A percentile compares a stretch with the other conserved stretches of the same genome.
phyloP scores from a whole-genome alignment of 2,113 vertebrate genomes.

The Actinemys pallida region DNA sequence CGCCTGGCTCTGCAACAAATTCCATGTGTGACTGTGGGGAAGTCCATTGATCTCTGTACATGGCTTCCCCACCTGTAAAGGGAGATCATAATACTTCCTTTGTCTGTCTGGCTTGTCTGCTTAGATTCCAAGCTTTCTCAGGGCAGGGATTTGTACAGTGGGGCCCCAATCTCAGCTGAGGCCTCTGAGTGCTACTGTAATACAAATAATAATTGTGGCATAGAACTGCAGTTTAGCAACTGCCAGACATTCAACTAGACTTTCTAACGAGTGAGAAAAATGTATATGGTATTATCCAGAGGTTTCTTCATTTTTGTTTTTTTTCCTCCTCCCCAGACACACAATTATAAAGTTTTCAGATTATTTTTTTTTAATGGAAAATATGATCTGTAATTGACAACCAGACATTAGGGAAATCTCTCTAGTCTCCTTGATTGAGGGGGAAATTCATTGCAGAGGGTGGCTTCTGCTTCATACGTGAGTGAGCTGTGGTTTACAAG shows the following conservation, averaged over 20 bases:
- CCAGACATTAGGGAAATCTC: conserved; percentile 14
- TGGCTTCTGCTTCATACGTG: background rate
- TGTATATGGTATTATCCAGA: conserved; percentile 37
- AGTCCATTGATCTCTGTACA: conserved; percentile 29
- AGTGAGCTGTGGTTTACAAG: background rate
- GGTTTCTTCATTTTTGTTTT: conserved; percentile 53
- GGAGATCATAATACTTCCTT: background rate
- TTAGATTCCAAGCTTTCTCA: conserved; percentile 26
- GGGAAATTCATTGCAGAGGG: background rate
- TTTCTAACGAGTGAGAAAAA: conserved; percentile 15
- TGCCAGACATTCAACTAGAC: background rate
- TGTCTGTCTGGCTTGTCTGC: background rate
- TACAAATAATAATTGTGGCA: conserved; percentile 42
- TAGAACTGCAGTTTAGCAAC: conserved; percentile 56
- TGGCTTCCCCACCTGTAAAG: conserved; percentile 10
- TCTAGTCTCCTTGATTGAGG: conserved; percentile 32
- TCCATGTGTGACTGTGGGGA: conserved; percentile 2
- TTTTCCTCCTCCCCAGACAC: conserved; percentile 14
- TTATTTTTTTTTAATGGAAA: background rate
- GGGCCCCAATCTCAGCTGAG: conserved; percentile 26
- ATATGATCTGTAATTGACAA: background rate
- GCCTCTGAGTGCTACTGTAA: conserved; percentile 18
- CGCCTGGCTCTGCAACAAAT: background rate
- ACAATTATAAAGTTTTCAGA: conserved; percentile 59
- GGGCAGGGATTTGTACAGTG: conserved; percentile 27